Percentiles rank a stretch among this genome's conserved stretches.
These are phyloP conservation scores for Pseudomyrmex cubaensis DNA, from an alignment of 1,140 invertebrate species.

Conservation along the genomic window DNA sequence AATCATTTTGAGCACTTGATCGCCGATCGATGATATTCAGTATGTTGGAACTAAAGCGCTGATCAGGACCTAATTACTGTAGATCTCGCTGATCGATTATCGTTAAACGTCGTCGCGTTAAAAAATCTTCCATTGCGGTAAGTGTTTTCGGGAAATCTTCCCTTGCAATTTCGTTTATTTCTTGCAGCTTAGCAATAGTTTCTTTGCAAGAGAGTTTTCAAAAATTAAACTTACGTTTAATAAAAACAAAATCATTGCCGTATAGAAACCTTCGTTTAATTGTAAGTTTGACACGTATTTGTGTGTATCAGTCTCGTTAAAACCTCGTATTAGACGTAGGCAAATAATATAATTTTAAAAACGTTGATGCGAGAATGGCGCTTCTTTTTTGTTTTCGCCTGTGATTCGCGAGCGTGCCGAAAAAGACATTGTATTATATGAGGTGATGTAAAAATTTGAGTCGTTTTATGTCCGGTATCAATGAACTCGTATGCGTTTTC, in stretches of 20 bases:
- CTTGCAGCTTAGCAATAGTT: background rate
- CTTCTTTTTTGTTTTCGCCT: background rate
- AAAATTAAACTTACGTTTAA: background rate
- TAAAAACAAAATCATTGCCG: background rate
- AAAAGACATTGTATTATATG: constrained; percentile 48
- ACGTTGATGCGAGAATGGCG: background rate
- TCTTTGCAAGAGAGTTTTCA: background rate
- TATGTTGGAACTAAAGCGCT: constrained; percentile 67
- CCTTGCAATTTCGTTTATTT: background rate
- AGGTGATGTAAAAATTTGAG: constrained; percentile 32
- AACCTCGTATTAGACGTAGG: too few species aligned
- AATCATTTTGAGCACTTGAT: constrained; percentile 74
- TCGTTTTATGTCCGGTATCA: constrained; percentile 61
- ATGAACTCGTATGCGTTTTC: constrained; percentile 48
- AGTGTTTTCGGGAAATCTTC: background rate
- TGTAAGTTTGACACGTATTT: too few species aligned
- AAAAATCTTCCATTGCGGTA: constrained; percentile 7
- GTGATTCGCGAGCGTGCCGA: background rate
- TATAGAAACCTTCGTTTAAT: too few species aligned
- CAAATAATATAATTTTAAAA: too few species aligned
- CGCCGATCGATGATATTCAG: constrained; percentile 69
- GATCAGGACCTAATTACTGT: constrained; percentile 73
- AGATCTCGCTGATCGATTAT: constrained; percentile 74
- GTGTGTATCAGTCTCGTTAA: too few species aligned
- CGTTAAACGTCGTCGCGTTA: constrained; percentile 36